These are phyloP conservation scores for Sebastes cheni DNA, from an alignment of 2,797 vertebrate species.

Conservation along the genomic window DNA sequence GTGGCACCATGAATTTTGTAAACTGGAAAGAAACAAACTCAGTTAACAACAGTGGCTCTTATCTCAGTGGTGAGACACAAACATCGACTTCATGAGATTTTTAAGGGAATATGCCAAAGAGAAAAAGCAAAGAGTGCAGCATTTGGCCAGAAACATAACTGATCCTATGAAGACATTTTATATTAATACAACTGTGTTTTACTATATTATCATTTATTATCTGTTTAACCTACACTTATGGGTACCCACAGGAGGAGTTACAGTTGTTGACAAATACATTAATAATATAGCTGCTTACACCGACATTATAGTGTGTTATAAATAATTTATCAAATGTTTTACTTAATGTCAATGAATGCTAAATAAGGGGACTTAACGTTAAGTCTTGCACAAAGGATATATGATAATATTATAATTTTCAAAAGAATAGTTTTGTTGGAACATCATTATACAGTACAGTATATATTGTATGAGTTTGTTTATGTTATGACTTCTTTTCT, in stretches of 20 bases:
- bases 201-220: background rate
- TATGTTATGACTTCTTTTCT: background rate
- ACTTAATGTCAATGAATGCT: background rate
- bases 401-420: background rate
- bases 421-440: background rate
- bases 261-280: background rate
- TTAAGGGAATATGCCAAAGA: background rate
- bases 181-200: background rate
- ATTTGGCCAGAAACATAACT: background rate
- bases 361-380: background rate
- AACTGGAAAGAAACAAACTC: background rate
- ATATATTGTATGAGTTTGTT: background rate
- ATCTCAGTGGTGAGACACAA: background rate
- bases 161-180: background rate
- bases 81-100: background rate
- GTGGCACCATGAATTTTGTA: background rate
- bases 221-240: background rate
- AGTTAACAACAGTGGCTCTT: background rate
- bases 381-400: background rate
- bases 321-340: background rate
- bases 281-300: background rate
- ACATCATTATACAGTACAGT: background rate
- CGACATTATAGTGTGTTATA: background rate
- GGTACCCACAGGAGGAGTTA: background rate
- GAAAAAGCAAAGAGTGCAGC: background rate